Base-by-base conservation (phyloP, 2,113 vertebrate species). In the Grammomys surdaster region DNA sequence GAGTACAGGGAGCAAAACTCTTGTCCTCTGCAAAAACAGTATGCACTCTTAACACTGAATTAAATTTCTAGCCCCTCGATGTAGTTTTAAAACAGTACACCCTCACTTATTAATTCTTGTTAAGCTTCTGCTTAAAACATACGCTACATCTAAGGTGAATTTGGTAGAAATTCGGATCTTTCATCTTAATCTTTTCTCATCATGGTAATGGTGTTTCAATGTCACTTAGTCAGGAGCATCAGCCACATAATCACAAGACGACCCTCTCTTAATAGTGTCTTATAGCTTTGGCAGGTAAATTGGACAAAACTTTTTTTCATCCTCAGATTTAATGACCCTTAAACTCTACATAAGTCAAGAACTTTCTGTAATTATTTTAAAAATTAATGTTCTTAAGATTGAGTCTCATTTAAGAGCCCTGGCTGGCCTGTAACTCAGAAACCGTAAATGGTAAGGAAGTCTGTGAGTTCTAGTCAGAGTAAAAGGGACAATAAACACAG, bases 311-410 rank as follows among this genome's bases (percentile, higher is more conserved):
- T 19, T 43, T 70, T 63, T 81, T 80, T 26, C 11, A 33, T 40
- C 7, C 46, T 63, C 3, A 70, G 14, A 69, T 60, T 60, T 48
- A 13, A 20, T 33, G 36, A 6, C 5, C 58, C 33, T 11, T 13
- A 46, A 70, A 12, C n/a, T 28, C 75, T 28, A 20, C 17, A 24
- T 48, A 13, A 88, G 72, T 80, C 20, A 10, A 93, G 14, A 51
- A 89, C 22, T 31, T 9, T 63, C 20, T 72, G 40, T 70, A 89
- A 72, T 88, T 91, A 63, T 67, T 77, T 72, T 69, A 92, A 95
- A 73, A 0, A 16, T 48, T 51, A 10, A 78, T 51, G 31, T 56
- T 22, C 19, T 36, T 80, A 36, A 80, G 51, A 56, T 31, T 36
- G 77, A 36, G 14, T 51, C 19, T 36, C 77, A 56, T 33, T 12